Percentiles rank a stretch among this genome's conserved stretches.
Conservation (phyloP, 2,113 vertebrate genomes). For the Hippocampus abdominalis region DNA sequence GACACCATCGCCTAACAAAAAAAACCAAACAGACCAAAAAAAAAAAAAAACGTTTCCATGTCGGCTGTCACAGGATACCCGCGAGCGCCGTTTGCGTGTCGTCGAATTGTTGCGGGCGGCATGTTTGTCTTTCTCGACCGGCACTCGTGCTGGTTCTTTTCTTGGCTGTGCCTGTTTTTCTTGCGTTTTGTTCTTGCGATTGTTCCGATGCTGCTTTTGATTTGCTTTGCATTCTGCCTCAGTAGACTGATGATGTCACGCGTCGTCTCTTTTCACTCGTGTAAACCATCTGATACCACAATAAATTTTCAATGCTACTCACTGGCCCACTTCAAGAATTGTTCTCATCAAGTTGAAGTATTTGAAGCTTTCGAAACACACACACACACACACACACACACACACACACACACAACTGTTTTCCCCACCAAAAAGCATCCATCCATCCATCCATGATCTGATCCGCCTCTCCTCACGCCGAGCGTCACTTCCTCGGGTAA, state of each 20-base stretch:
- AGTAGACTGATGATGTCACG: conserved; percentile 77
- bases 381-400: too few species aligned
- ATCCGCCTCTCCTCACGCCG: too few species aligned
- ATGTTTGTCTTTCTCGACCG: conserved; percentile 76
- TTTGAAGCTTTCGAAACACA: too few species aligned
- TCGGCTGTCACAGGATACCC: conserved; percentile 62
- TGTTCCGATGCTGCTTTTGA: conserved; percentile 53
- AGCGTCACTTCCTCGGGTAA: too few species aligned
- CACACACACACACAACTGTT: too few species aligned
- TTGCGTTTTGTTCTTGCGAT: conserved; percentile 40
- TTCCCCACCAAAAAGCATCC: too few species aligned
- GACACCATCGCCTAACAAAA: conserved; percentile 22
- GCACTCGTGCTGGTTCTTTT: conserved; percentile 41
- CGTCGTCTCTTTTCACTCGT: conserved; percentile 85
- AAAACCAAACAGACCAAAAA: conserved; percentile 36
- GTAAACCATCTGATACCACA: conserved; percentile 88
- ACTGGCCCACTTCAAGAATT: not conserved
- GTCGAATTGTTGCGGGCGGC: conserved; percentile 53
- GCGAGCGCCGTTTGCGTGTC: conserved; percentile 49
- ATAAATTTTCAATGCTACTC: conserved; percentile 86
- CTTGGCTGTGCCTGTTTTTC: conserved; percentile 75
- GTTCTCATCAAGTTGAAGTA: too few species aligned
- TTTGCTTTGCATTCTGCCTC: conserved; percentile 83
- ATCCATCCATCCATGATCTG: too few species aligned
- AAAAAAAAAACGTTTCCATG: conserved; percentile 37